Conservation (phyloP, 2,888 invertebrate genomes). For the Macrostomum cliftonense region DNA sequence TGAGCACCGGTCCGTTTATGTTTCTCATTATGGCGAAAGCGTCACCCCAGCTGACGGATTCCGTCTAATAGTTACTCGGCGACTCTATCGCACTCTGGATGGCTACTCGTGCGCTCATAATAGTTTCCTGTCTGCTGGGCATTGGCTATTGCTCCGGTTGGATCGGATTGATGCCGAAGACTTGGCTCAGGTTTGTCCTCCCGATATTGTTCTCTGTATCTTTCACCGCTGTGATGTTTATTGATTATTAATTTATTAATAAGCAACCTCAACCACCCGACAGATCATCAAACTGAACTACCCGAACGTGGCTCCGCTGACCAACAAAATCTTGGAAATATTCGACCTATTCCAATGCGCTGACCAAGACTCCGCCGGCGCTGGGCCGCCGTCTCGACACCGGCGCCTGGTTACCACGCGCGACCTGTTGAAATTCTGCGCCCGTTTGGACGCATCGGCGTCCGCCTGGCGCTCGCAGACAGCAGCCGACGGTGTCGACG, state of each 20-base stretch:
- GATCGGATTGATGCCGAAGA: neutral
- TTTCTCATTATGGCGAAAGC: conserved; percentile 70
- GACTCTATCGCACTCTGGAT: neutral
- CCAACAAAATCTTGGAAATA: neutral
- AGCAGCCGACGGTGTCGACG: conserved; percentile 42
- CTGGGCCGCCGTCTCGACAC: neutral
- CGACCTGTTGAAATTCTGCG: conserved; percentile 78
- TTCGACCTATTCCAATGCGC: neutral
- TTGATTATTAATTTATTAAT: neutral
- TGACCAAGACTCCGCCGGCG: too few relatives aligned
- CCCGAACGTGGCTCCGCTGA: neutral
- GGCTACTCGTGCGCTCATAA: neutral
- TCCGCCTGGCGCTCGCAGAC: conserved; percentile 35
- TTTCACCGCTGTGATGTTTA: neutral
- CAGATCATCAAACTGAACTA: neutral
- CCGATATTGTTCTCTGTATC: neutral
- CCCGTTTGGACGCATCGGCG: conserved; percentile 49
- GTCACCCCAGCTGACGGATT: conserved; percentile 64
- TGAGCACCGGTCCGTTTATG: conserved; percentile 48
- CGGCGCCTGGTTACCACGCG: conserved; percentile 31
- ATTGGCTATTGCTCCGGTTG: neutral
- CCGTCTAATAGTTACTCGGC: conserved; percentile 64
- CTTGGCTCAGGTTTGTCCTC: neutral
- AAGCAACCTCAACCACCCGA: too few relatives aligned
- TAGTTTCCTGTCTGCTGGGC: neutral